These are phyloP conservation scores for Teleogryllus oceanicus DNA, from an alignment of 2,888 invertebrate genomes.

Conservation along the genomic window DNA sequence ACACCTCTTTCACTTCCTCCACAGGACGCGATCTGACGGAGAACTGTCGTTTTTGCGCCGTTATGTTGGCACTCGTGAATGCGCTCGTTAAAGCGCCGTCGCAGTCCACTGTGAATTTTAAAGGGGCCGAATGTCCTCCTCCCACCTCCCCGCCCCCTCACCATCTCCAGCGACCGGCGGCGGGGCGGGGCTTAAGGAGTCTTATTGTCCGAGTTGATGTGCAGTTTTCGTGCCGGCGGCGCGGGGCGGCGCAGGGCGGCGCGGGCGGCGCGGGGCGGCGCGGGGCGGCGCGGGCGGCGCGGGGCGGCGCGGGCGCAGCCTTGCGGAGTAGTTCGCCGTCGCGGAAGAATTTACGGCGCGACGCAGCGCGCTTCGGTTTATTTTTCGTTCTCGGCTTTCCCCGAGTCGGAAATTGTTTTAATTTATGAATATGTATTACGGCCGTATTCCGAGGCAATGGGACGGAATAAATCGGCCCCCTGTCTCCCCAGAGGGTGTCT, in stretches of 20 bases:
- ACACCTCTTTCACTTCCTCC: no score
- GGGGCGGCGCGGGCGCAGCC: neutral
- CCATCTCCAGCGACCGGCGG: no score
- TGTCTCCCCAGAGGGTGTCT: no score
- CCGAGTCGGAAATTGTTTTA: neutral
- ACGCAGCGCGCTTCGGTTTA: neutral
- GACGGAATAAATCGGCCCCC: no score
- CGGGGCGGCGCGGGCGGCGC: neutral
- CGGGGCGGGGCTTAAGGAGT: neutral
- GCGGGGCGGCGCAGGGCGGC: neutral
- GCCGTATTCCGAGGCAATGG: no score
- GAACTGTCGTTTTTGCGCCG: neutral
- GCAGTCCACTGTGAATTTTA: neutral
- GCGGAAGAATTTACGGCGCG: no score
- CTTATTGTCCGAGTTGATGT: constrained; percentile 1
- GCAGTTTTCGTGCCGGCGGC: neutral
- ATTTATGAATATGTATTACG: neutral
- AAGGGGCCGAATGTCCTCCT: neutral
- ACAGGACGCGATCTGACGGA: no score
- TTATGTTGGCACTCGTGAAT: neutral
- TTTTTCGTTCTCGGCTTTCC: neutral
- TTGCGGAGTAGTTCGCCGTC: no score
- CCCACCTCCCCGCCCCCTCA: neutral
- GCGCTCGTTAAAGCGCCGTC: neutral
- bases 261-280: no score